Conservation (phyloP, 2,888 invertebrate genomes). For the Drosophila silvestris region DNA sequence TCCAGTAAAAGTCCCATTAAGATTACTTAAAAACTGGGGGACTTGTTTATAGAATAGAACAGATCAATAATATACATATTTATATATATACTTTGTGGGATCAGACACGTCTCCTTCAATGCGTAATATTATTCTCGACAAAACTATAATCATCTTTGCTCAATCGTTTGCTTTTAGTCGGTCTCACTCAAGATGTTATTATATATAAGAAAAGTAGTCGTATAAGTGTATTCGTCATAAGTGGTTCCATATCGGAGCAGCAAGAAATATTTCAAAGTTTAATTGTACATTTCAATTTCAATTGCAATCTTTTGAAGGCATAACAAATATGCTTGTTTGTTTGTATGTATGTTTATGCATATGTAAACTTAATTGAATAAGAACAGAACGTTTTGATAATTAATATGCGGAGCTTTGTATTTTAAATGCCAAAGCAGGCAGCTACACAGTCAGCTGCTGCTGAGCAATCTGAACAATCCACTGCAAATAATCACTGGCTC, state of each 20-base stretch:
- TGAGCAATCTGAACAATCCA: conserved; percentile 23
- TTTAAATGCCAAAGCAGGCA: conserved; percentile 17
- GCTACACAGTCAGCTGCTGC: conserved; percentile 1
- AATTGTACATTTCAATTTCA: neutral
- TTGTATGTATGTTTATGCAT: neutral
- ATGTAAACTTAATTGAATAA: conserved; percentile 6
- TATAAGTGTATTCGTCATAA: neutral
- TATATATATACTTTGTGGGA: neutral
- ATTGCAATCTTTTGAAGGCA: conserved; percentile 1
- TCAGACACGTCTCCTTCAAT: neutral
- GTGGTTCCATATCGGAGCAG: neutral
- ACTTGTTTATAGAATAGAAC: neutral
- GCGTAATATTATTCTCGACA: neutral
- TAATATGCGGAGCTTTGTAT: conserved; percentile 15
- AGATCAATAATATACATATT: no score
- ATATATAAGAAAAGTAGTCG: neutral
- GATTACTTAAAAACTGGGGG: neutral
- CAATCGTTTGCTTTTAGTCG: neutral
- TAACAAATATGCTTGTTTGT: neutral
- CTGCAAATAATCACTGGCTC: conserved; percentile 39
- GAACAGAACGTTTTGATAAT: conserved; percentile 7
- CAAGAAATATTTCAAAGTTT: neutral
- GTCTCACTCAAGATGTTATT: neutral
- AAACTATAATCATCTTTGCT: neutral
- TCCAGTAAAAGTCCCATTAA: neutral